phyloP scores from a whole-genome alignment of 1,140 invertebrate genomes.

The Andricus grossulariae region DNA sequence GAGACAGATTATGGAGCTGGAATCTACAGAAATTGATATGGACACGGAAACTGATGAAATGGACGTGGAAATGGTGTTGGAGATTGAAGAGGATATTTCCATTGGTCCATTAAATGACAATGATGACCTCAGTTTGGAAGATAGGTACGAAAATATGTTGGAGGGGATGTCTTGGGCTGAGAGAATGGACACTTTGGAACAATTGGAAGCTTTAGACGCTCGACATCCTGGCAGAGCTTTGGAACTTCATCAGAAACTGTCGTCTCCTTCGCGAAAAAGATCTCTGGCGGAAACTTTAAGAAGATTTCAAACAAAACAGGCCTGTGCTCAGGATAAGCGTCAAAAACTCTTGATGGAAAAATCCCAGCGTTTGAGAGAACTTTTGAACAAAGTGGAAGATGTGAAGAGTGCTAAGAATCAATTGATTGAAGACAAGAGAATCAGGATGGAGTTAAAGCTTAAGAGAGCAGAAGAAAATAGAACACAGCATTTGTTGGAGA shows the following conservation, averaged over 20 bases:
- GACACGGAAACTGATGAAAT: constrained; percentile 89
- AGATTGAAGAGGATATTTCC: constrained; percentile 75
- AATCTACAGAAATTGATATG: constrained; percentile 87
- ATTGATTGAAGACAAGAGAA: constrained; percentile 88
- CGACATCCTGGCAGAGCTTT: constrained; percentile 92
- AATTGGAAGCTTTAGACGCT: constrained; percentile 85
- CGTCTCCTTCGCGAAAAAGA: constrained; percentile 90
- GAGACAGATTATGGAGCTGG: constrained; percentile 85
- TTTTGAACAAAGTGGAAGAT: constrained; percentile 93
- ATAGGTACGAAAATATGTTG: constrained; percentile 81
- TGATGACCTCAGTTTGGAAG: constrained; percentile 61
- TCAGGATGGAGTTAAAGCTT: constrained; percentile 90
- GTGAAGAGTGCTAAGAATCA: constrained; percentile 91
- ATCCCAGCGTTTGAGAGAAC: constrained; percentile 88
- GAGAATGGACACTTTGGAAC: constrained; percentile 85
- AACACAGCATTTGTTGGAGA: constrained; percentile 85
- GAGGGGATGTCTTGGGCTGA: constrained; percentile 88
- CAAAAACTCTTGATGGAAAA: constrained; percentile 89
- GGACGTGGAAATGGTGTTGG: constrained; percentile 81
- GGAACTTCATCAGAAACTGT: constrained; percentile 94
- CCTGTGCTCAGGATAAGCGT: constrained; percentile 86
- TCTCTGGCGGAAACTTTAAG: constrained; percentile 84
- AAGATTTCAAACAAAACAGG: constrained; percentile 92
- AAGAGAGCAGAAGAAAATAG: constrained; percentile 95
- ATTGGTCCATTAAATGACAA: constrained; percentile 62